These are phyloP conservation scores for Danio tinwini DNA, from an alignment of 2,797 vertebrate genomes.

Conservation along the genomic window DNA sequence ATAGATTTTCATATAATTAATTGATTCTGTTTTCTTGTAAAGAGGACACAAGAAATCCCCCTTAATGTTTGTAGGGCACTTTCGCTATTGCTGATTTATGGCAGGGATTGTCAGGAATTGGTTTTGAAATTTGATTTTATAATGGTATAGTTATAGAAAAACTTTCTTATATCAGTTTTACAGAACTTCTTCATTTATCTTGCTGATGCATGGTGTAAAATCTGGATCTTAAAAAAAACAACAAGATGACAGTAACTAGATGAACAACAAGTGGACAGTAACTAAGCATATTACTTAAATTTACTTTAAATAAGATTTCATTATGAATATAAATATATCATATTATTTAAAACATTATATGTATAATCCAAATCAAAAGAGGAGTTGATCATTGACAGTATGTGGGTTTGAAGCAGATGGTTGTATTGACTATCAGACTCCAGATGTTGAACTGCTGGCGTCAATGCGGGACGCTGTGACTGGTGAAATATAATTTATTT, in stretches of 20 bases:
- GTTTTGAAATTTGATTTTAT: neutral
- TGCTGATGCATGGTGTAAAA: neutral
- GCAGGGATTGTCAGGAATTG: conserved; percentile 22
- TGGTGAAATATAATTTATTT: conserved; percentile 51
- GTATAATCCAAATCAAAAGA: neutral
- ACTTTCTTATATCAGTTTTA: neutral
- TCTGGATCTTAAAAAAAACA: neutral
- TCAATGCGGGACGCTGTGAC: conserved; percentile 48
- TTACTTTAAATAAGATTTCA: neutral
- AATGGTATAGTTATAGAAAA: neutral
- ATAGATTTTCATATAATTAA: neutral
- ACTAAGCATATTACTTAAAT: neutral
- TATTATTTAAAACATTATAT: neutral
- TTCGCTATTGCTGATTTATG: conserved; percentile 34
- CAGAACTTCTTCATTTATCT: neutral
- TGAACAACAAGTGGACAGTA: neutral
- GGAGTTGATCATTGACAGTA: too few relatives aligned
- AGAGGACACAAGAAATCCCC: conserved; percentile 41
- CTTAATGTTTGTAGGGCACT: conserved; percentile 20
- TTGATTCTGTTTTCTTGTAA: conserved; percentile 40
- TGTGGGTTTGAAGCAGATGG: neutral
- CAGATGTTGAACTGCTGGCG: conserved; percentile 42
- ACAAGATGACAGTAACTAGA: too few relatives aligned
- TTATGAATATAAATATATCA: too few relatives aligned
- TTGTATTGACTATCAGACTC: neutral